Evolutionary conservation across 2,797 vertebrate species (phyloP), one percentile per base, ranked within the genome.

Genomic region (Chromis chromis): DNA sequence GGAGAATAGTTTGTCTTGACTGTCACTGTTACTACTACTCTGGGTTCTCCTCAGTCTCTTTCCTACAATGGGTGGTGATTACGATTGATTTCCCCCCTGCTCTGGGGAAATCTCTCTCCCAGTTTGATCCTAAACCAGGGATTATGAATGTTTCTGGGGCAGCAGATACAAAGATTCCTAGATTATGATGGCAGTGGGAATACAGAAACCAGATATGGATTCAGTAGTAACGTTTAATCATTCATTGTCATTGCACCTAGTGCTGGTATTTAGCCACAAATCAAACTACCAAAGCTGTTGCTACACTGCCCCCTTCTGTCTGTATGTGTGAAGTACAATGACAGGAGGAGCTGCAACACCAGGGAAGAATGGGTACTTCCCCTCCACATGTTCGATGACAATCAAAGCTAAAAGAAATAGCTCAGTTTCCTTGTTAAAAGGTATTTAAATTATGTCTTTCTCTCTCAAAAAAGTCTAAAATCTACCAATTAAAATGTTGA

Each of bases 271-370:
- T 19, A 46, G 4, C 21, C 33, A 65, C 24, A 54, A 62, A 39
- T 31, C 9, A 3, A 50, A 9, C 12, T n/a, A 6, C 0, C 3
- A 1, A 14, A 62, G 22, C 36, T 90, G 83, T 39, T 76, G 60
- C 83, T 68, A 75, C 78, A 88, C 89, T 93, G 91, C 91, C 92
- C 88, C 79, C 93, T 67, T 67, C 71, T 94, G 93, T 67, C 72
- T 13, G 19, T 25, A 27, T 55, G 1, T 39, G 1, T 24, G 67
- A 87, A 81, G 50, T 79, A 40, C 59, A 85, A 21, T 40, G 6
- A 33, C 1, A 70, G 24, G 19, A 61, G 36, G 28, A 19, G 14
- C 50, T 42, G 53, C 17, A 25, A 42, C 42, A 53, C 54, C 19
- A 25, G 31, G n/a, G 36, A 16, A 21, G n/a, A 50, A 24, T 56